Evolutionary conservation across 2,797 vertebrate species (phyloP).

Genomic region (Sparidentex hasta): DNA sequence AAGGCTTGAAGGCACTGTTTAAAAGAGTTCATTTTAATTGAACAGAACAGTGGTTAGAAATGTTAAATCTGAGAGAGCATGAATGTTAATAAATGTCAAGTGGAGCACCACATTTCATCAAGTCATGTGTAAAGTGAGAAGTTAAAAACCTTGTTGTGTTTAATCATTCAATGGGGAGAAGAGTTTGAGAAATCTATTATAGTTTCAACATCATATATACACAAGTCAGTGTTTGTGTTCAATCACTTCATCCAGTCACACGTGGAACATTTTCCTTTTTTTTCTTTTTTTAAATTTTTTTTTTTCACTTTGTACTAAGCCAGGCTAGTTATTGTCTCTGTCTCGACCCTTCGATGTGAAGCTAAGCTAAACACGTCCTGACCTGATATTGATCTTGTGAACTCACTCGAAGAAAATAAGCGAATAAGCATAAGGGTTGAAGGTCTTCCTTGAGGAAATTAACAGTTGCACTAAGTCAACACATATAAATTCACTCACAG

Average conservation of each 20-base stretch:
- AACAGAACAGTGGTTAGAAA: conserved; percentile 29
- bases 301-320: background rate
- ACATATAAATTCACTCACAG: too few species aligned
- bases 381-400: background rate
- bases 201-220: background rate
- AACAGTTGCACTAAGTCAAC: too few species aligned
- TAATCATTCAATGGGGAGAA: background rate
- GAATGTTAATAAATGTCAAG: conserved; percentile 35
- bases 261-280: background rate
- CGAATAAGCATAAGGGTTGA: background rate
- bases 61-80: conserved; percentile 26
- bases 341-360: background rate
- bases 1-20: conserved; percentile 22
- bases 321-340: background rate
- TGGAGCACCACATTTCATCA: background rate
- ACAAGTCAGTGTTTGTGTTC: background rate
- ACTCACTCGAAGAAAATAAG: background rate
- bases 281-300: background rate
- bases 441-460: too few species aligned
- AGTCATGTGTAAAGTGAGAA: background rate
- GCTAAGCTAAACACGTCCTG: background rate
- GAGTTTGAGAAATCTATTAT: background rate
- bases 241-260: background rate
- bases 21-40: conserved; percentile 31
- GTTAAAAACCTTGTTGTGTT: background rate